Base-by-base conservation (phyloP, 2,888 invertebrate genomes). In the Lithodes maja region DNA sequence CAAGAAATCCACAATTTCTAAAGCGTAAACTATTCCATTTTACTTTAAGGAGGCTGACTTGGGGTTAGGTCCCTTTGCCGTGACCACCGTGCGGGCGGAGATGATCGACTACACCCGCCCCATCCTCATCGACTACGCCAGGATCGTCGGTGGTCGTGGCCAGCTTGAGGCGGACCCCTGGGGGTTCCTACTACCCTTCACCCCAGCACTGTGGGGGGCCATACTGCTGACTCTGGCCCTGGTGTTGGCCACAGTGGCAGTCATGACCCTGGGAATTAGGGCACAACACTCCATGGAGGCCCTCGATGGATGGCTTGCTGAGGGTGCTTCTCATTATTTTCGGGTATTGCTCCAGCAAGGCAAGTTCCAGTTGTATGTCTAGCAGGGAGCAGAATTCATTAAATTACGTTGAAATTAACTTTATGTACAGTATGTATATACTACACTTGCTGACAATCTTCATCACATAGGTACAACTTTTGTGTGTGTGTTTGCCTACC, bases 331-430 rank as follows among this genome's bases (percentile, higher is more conserved):
- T n/a, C 1, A 33, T 68, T 55, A 81, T 81, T 33, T 81, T 9
- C 81, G 68, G 33, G 81, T 81, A 49, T 3, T 49, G 12, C 50
- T 81, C 33, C 81, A 81, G 68, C 81, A 81, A 33, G 81, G 81
- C 68, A 49, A 81, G 81, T 49, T 9, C 5, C 7, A 12, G 52
- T 15, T 33, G 33, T 33, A 33, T 33, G 33, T 33, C 33, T 33
- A 33, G 33, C 33, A 33, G 33, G 33, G 33, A 33, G 33, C 33
- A 33, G 33, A 33, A 33, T 33, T 33, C 33, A 33, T 33, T 33
- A 33, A 33, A 33, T 33, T 33, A 33, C 33, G 33, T 33, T 33
- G 33, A 33, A 33, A 33, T 33, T 33, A 33, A 33, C 33, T 33
- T 33, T 33, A 33, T 33, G 33, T 33, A 33, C 33, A 33, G 33